Conservation (phyloP, 2,113 vertebrate species). For the Rhodinocichla rosea region DNA sequence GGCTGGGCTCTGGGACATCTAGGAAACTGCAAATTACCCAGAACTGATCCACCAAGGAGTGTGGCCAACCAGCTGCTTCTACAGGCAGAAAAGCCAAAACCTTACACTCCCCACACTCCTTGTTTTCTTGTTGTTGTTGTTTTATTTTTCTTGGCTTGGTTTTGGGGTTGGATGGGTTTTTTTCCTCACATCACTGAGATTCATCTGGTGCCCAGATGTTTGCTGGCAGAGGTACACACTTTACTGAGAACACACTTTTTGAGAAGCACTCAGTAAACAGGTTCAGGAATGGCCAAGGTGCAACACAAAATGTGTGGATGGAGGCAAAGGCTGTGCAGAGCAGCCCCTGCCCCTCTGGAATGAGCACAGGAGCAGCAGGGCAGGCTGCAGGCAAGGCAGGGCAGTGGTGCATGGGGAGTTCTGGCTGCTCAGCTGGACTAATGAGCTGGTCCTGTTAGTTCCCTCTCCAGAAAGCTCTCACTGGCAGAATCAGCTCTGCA, state of each 20-base stretch:
- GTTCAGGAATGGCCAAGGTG: not conserved
- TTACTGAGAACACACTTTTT: not conserved
- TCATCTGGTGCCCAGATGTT: not conserved
- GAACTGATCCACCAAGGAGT: not conserved
- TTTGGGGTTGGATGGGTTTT: fast-evolving
- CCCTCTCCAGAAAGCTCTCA: not conserved
- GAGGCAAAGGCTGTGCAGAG: not conserved
- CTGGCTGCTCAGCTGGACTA: not conserved
- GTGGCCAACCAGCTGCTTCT: not conserved
- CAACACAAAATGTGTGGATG: no score
- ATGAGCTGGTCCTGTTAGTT: not conserved
- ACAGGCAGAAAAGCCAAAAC: not conserved
- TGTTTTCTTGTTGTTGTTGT: not conserved
- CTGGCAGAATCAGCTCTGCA: not conserved
- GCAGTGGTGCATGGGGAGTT: not conserved
- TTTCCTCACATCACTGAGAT: not conserved
- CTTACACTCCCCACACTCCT: not conserved
- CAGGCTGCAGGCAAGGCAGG: not conserved
- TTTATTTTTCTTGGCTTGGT: not conserved
- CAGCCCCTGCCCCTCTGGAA: not conserved
- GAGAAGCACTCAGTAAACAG: not conserved
- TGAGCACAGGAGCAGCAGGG: not conserved
- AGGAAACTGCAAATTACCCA: not conserved
- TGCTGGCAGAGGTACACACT: not conserved
- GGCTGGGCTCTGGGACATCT: not conserved